Evolutionary conservation across 2,113 vertebrate genomes (phyloP), one percentile per base, ranked within the genome.

Genomic region (Heliornis fulica): DNA sequence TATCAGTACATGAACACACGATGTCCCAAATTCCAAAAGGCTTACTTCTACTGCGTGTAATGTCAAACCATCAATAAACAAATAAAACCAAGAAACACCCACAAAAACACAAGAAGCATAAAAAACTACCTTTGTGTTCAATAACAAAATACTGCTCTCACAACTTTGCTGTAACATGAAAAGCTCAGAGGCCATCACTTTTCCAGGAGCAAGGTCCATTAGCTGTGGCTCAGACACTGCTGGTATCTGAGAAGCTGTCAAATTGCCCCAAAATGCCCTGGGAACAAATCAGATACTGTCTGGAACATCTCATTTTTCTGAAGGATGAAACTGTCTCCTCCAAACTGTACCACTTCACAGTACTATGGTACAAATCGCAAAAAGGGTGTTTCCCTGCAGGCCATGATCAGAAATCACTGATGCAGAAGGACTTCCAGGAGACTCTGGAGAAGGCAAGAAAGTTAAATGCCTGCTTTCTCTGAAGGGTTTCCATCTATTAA

Each of bases 311-410:
- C 25, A 79, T 94, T 94, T 84, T 93, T 54, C 50, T 85, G 63
- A 83, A 82, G 65, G n/a, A 91, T 92, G 38, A 70, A 87, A 83
- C 70, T 45, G 28, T 56, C 70, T 48, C 38, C 56, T 46, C 15
- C 70, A 54, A 80, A 94, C 45, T 50, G 20, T 21, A 87, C n/a
- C 48, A 59, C 76, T 94, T 86, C 75, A 59, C 20, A 56, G 34
- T 11, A 72, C 46, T 75, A 71, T 45, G 71, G 78, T 61, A 53
- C 68, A 95, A 91, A 93, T 45, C 45, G 43, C 31, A 91, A 69
- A 82, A 91, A 74, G 13, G 57, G 80, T 82, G 78, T 91, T 89
- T 94, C 61, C 85, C 71, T 96, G 72, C 28, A 86, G 84, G 79
- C 48, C 94, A 64, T 9, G 20, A 72, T 65, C 89, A 80, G 91